Conservation (phyloP, 2,797 vertebrate species). For the Tauraco hartlaubi region DNA sequence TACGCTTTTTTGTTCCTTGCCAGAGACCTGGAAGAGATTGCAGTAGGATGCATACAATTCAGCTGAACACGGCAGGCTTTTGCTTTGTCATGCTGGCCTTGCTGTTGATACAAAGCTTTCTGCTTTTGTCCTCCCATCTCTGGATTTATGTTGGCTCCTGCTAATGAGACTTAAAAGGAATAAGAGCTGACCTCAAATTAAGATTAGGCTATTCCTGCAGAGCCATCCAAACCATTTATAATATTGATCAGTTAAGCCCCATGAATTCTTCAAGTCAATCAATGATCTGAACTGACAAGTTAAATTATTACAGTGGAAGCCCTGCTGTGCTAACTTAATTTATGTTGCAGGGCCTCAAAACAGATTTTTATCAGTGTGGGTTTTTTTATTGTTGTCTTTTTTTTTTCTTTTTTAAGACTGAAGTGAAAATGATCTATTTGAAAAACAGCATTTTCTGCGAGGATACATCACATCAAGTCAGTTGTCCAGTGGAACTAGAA, state of each 20-base stretch:
- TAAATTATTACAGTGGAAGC: slow-evolving; percentile 53
- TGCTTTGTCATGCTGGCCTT: background rate
- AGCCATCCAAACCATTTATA: slow-evolving; percentile 39
- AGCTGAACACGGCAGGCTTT: background rate
- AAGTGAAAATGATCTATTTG: background rate
- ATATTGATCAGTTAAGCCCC: slow-evolving; percentile 55
- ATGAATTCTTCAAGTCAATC: slow-evolving; percentile 40
- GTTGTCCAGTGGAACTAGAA: background rate
- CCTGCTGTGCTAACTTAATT: slow-evolving; percentile 54
- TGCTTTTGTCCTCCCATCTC: slow-evolving; percentile 15
- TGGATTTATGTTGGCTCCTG: background rate
- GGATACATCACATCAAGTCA: background rate
- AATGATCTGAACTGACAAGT: slow-evolving; percentile 53
- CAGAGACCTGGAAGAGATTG: background rate
- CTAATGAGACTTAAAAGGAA: slow-evolving; percentile 46
- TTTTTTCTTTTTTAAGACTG: background rate
- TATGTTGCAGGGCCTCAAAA: background rate
- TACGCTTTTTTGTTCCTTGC: background rate
- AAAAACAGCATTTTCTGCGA: background rate
- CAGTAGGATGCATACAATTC: background rate
- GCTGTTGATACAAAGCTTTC: background rate
- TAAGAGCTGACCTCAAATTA: slow-evolving; percentile 57
- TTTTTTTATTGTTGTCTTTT: background rate
- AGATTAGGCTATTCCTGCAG: slow-evolving; percentile 31
- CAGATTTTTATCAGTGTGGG: background rate